These are phyloP conservation scores for Spinus pinus DNA, from an alignment of 2,797 vertebrate genomes.

Conservation along the genomic window DNA sequence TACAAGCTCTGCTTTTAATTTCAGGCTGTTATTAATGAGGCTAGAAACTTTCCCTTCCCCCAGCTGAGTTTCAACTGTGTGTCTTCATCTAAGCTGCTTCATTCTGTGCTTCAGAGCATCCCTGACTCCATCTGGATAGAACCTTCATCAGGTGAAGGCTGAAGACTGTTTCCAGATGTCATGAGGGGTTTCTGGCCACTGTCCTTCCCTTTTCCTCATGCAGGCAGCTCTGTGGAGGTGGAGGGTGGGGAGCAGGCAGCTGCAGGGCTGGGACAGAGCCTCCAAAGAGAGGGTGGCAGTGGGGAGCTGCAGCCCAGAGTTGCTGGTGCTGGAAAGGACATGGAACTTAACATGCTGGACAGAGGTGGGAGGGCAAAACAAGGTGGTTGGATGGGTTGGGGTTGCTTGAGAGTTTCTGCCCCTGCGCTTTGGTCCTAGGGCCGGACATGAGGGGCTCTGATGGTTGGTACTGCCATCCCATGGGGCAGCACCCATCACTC, in stretches of 20 bases:
- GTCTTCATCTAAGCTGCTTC: not conserved
- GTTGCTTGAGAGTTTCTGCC: not conserved
- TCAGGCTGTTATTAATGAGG: constrained; percentile 47
- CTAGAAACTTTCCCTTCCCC: constrained; percentile 16
- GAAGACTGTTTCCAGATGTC: not conserved
- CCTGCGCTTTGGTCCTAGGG: not conserved
- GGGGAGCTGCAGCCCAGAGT: not conserved
- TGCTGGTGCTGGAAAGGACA: not conserved
- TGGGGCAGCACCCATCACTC: not conserved
- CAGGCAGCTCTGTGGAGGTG: not conserved
- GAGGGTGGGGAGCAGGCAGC: not conserved
- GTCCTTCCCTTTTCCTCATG: not conserved
- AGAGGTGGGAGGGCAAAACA: not conserved
- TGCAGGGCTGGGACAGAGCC: not conserved
- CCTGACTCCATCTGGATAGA: not conserved
- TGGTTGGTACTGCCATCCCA: not conserved
- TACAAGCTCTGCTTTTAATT: constrained; percentile 66
- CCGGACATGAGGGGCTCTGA: not conserved
- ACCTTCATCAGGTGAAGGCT: not conserved
- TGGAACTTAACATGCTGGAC: not conserved
- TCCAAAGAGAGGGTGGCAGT: not conserved
- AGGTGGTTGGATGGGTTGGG: not conserved
- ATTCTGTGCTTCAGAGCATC: not conserved
- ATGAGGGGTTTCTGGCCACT: not conserved
- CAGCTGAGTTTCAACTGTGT: not conserved